Evolutionary conservation across 2,113 vertebrate genomes (phyloP).

Genomic region (Riparia riparia): DNA sequence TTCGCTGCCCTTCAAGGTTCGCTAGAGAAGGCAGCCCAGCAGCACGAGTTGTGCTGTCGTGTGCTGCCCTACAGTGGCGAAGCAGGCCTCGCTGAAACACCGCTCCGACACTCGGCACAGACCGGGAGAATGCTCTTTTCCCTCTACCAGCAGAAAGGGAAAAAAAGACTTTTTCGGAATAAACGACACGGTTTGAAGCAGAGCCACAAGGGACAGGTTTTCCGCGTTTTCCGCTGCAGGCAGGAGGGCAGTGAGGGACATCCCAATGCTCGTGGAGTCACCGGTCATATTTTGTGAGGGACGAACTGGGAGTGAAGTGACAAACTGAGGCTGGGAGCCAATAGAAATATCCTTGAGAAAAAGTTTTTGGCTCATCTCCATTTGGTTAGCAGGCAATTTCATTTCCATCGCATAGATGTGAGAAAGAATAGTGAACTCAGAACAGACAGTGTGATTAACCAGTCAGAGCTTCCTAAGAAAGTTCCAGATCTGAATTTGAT

Average conservation of each 20-base stretch:
- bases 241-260: not conserved
- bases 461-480: not conserved
- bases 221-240: not conserved
- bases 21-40: not conserved
- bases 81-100: not conserved
- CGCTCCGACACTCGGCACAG: not conserved
- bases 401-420: not conserved
- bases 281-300: not conserved
- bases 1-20: not conserved
- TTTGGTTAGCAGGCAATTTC: constrained; percentile 4
- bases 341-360: constrained; percentile 41
- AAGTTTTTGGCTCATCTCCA: not conserved
- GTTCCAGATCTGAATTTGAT: not conserved
- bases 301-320: not conserved
- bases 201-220: not conserved
- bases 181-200: not conserved
- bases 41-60: rapidly evolving
- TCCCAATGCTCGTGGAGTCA: not conserved
- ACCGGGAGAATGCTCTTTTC: not conserved
- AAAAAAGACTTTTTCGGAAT: not conserved
- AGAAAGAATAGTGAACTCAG: not conserved
- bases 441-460: not conserved
- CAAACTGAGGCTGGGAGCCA: constrained; percentile 11
- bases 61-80: constrained; percentile 4
- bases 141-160: not conserved